Conservation (phyloP, 2,113 vertebrate species). For the Gopherus flavomarginatus region DNA sequence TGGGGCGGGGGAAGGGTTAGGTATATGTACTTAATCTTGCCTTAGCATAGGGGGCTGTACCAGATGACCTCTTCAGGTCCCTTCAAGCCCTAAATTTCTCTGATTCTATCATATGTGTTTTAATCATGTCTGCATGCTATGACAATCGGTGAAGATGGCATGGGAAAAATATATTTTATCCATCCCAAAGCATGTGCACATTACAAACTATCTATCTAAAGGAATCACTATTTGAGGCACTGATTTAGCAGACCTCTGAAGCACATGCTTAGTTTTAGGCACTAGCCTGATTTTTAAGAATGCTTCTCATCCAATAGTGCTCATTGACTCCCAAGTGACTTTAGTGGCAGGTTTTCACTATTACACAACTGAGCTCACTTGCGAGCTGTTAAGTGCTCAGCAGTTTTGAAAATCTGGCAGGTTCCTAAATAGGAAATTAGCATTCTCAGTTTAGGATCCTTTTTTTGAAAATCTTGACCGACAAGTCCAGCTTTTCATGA, state of each 20-base stretch:
- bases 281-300: background rate
- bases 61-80: too few relatives aligned
- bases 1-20: too few relatives aligned
- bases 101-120: background rate
- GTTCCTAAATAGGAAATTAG: background rate
- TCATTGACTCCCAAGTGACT: background rate
- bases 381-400: background rate
- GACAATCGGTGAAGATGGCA: background rate
- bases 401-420: background rate
- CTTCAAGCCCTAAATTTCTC: too few relatives aligned
- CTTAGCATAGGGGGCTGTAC: too few relatives aligned
- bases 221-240: background rate
- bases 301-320: background rate
- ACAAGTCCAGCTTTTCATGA: background rate
- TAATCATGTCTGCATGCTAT: background rate
- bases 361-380: too few relatives aligned
- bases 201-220: background rate
- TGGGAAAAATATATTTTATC: background rate
- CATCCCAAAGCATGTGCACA: background rate
- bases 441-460: background rate
- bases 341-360: background rate
- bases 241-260: background rate
- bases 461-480: background rate
- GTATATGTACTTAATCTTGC: too few relatives aligned
- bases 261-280: background rate